phyloP scores from a whole-genome alignment of 2,797 vertebrate genomes.

The Bucorvus abyssinicus region DNA sequence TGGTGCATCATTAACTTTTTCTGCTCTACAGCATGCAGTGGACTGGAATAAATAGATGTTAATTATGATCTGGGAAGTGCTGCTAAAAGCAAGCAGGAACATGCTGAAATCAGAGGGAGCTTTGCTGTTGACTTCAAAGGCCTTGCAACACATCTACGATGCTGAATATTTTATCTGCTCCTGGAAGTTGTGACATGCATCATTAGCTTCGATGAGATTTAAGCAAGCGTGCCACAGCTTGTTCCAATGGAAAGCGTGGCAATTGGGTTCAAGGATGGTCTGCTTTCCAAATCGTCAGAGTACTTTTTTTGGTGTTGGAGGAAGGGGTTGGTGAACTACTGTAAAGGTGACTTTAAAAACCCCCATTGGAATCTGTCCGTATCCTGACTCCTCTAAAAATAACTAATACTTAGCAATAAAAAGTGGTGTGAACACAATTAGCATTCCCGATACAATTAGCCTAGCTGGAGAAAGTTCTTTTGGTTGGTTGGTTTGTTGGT shows the following conservation, averaged over 20 bases:
- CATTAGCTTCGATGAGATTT: not conserved
- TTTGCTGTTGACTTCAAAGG: not conserved
- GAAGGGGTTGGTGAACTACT: not conserved
- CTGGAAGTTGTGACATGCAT: not conserved
- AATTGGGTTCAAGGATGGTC: not conserved
- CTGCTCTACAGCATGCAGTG: not conserved
- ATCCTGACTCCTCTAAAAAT: not conserved
- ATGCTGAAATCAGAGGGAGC: not conserved
- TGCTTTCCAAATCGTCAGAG: not conserved
- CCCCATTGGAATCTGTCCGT: not conserved
- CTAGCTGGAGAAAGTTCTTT: not conserved
- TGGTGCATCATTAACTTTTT: not conserved
- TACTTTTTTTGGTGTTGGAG: not conserved
- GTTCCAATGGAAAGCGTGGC: not conserved
- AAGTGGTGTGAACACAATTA: not conserved
- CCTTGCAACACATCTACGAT: not conserved
- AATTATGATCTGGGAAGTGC: not conserved
- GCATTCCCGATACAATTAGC: not conserved
- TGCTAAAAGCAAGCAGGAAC: not conserved
- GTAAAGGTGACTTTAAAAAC: not conserved
- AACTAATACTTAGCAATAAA: not conserved
- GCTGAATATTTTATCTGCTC: not conserved
- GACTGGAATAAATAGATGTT: not conserved
- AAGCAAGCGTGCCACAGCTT: not conserved
- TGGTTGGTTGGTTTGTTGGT: not conserved